phyloP scores from a whole-genome alignment of 2,113 vertebrate genomes.

The Ginglymostoma cirratum region DNA sequence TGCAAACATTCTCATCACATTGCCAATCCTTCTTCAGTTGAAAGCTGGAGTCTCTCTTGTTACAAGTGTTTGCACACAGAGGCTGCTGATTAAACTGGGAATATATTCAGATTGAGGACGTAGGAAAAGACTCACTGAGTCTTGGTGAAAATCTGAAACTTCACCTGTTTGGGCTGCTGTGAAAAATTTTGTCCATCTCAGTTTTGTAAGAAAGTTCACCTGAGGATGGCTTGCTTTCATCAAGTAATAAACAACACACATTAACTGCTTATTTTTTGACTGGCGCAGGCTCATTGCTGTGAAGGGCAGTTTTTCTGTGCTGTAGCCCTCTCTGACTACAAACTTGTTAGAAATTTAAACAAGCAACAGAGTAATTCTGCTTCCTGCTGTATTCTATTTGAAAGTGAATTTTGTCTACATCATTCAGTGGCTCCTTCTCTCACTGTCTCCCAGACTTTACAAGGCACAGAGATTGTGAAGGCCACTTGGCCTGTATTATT shows the following conservation, averaged over 20 bases:
- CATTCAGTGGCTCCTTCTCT: neutral
- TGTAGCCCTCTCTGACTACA: too few relatives aligned
- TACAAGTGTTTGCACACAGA: neutral
- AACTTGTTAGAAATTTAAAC: neutral
- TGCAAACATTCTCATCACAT: neutral
- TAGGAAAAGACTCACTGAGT: neutral
- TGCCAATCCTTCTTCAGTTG: neutral
- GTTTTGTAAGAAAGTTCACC: neutral
- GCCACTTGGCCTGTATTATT: neutral
- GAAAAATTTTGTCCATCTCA: neutral
- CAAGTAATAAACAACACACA: neutral
- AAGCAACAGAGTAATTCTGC: neutral
- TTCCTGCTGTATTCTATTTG: neutral
- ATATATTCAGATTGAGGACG: neutral
- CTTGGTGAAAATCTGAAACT: neutral
- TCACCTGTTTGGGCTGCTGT: neutral
- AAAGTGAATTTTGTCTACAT: neutral
- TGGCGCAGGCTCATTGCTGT: too few relatives aligned
- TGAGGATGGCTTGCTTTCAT: neutral
- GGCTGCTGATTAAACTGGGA: neutral
- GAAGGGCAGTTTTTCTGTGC: too few relatives aligned
- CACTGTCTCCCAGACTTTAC: neutral
- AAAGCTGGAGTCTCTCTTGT: neutral
- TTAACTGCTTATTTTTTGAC: neutral
- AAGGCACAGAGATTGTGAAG: neutral